Evolutionary conservation across 2,113 vertebrate species (phyloP), one percentile per base, ranked within the genome.

Genomic region (Lophius piscatorius): DNA sequence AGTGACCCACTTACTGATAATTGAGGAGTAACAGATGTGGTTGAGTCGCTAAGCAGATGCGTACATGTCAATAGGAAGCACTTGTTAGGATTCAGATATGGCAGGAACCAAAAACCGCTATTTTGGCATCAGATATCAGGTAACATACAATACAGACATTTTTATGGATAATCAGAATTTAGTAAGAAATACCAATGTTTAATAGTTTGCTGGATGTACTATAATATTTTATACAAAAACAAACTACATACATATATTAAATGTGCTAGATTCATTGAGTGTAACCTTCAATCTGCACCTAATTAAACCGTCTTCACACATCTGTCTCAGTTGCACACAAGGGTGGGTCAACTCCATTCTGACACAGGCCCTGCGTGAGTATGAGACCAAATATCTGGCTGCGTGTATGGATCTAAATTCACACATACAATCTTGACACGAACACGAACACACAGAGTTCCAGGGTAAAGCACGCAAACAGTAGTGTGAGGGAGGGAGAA

Each of bases 281-380:
- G 5, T 1, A 1, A 20, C 5, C n/a, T 17, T 67, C 17, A 31
- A 28, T 38, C 33, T 42, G 10, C n/a, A 11, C 12, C 8, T 42
- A 64, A 63, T 65, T 75, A 70, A 65, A 21, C 16, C 3, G 0
- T 40, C 51, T 63, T 56, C n/a, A 46, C 67, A 66, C 59, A 50
- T 68, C 39, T 38, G 49, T 61, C 66, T 36, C 28, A 16, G 24
- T 41, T 23, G 3, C 24, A 38, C 41, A 33, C 5, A 38, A n/a
- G 24, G 29, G 21, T 10, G 20, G 51, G 51, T 76, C 26, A 4
- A 23, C 35, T 40, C 26, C 18, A 20, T 40, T 36, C 40, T n/a
- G n/a, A n/a, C n/a, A n/a, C n/a, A n/a, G n/a, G n/a, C n/a, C n/a
- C n/a, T 23, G 44, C 44, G 57, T 14, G 38, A 68, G 56, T 56